Base-by-base conservation (phyloP, 2,797 vertebrate species). In the Acanthornis magna region DNA sequence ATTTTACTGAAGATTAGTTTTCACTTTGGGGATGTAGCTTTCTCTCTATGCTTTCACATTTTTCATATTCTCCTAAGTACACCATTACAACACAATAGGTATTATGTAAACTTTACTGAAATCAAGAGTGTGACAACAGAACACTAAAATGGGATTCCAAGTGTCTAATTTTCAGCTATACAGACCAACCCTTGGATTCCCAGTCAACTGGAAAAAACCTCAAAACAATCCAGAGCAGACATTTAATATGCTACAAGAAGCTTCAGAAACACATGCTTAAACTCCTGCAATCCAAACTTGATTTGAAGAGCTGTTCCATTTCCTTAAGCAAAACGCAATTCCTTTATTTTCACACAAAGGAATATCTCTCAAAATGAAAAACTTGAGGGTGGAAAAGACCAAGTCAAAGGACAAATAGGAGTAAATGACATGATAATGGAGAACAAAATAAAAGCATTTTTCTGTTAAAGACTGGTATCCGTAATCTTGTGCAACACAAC, bases 1-100 rank as follows among this genome's bases (percentile, higher is more conserved):
- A 45, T 82, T 85, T 91, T 82, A 86, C 23, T 67, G 74, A 88
- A 93, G 30, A 55, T 77, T 87, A 89, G 67, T 83, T 90, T 47
- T 91, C 76, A 86, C 40, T 62, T 89, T 47, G 20, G 36, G 29
- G n/a, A 77, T 2, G 9, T 48, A 11, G 42, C 26, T 78, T 83
- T 66, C 30, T 84, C 30, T 65, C 51, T 74, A 77, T 55, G 58
- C 45, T 88, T 89, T 81, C 45, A 73, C 5, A 5, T 48, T 43
- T 75, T 90, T 72, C 61, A 62, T 51, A 12, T 82, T 90, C 27
- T 75, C 48, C 51, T 80, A 85, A 88, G 57, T 50, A 54, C 27
- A 58, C 50, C 47, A 60, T 25, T 30, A 58, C 21, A 26, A 58
- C 16, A 17, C 1, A 1, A 11, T 22, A 80, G 27, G 36, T 26